Evolutionary conservation across 1,140 invertebrate genomes (phyloP).

Genomic region (Arion vulgaris): DNA sequence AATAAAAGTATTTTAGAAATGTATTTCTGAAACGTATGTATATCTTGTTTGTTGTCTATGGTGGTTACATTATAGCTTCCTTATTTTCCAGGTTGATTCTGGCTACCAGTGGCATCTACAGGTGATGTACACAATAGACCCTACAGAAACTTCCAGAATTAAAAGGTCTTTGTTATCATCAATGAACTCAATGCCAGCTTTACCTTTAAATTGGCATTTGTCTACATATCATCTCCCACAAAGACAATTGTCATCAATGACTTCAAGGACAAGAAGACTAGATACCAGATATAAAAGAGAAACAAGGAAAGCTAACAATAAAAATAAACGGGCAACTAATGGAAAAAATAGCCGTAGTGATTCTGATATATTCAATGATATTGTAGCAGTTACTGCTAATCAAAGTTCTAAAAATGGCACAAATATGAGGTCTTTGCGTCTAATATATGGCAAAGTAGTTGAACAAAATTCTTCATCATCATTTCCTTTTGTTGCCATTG

Average conservation of each 20-base stretch:
- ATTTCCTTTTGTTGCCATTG: neutral
- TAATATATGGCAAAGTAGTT: neutral
- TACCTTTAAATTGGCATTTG: neutral
- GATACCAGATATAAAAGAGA: neutral
- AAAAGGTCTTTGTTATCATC: constrained; percentile 34
- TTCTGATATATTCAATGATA: neutral
- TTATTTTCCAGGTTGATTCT: constrained; percentile 61
- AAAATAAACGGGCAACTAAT: neutral
- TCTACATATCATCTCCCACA: neutral
- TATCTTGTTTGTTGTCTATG: no score
- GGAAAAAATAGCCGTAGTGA: neutral
- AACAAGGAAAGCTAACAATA: neutral
- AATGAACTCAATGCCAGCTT: neutral
- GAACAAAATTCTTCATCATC: neutral
- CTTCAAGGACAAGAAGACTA: neutral
- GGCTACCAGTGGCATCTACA: constrained; percentile 74
- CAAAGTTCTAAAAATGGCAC: constrained; percentile 39
- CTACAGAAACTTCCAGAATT: constrained; percentile 47
- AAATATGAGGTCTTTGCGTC: constrained; percentile 38
- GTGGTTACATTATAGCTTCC: neutral
- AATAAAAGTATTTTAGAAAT: no score
- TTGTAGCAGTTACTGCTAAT: neutral
- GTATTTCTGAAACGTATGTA: no score
- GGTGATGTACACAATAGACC: constrained; percentile 70
- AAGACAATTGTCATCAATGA: neutral